Evolutionary conservation across 2,797 vertebrate species (phyloP).

Genomic region (Phyllotis vaccarum): DNA sequence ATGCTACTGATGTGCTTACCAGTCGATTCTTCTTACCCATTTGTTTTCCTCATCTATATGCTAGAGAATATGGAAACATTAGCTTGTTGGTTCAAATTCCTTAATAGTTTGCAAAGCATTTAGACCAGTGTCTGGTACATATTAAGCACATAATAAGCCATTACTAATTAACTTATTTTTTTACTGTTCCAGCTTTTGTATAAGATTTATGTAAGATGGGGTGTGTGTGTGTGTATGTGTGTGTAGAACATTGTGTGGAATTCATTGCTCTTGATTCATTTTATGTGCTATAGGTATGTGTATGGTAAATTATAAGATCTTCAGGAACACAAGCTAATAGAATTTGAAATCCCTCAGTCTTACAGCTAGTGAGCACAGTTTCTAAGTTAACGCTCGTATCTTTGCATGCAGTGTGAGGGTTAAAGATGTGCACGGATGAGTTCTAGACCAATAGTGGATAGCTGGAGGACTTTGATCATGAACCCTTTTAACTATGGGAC

Average conservation of each 20-base stretch:
- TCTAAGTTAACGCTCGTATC: constrained; percentile 1
- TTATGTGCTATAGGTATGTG: not conserved
- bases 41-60: constrained; percentile 20
- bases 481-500: not conserved
- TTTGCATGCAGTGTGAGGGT: not conserved
- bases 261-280: not conserved
- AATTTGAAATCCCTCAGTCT: constrained; percentile 15
- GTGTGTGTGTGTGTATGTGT: not conserved
- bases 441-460: not conserved
- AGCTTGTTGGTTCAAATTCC: not conserved
- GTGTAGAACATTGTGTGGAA: not conserved
- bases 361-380: constrained; percentile 19
- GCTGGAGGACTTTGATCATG: not conserved
- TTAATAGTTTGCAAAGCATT: constrained; percentile 15
- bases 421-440: not conserved
- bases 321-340: not conserved
- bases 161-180: constrained; percentile 26
- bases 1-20: not conserved
- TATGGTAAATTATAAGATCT: not conserved
- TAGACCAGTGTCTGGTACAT: constrained; percentile 4
- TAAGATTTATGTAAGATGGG: constrained; percentile 43
- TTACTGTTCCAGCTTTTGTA: not conserved
- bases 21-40: not conserved
- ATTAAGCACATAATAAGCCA: not conserved
- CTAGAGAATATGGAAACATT: not conserved